Evolutionary conservation across 2,888 invertebrate species (phyloP).

Genomic region (Erynnis tages): DNA sequence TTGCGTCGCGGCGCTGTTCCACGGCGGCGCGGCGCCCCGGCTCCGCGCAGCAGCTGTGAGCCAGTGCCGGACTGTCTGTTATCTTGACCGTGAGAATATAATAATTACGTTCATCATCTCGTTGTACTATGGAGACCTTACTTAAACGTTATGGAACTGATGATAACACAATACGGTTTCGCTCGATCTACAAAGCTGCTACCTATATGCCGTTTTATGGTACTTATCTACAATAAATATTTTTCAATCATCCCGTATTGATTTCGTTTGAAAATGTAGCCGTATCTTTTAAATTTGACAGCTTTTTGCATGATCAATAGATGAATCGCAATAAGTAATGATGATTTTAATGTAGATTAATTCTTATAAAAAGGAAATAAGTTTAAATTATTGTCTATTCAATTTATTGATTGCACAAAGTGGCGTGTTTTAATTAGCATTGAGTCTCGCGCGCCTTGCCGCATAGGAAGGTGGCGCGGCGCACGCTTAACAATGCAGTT

Average conservation of each 20-base stretch:
- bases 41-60: slow-evolving; percentile 71
- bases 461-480: slow-evolving; percentile 15
- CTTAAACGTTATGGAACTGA: slow-evolving; percentile 25
- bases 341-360: neutral
- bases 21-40: slow-evolving; percentile 57
- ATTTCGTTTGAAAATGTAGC: neutral
- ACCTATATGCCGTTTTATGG: slow-evolving; percentile 25
- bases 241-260: neutral
- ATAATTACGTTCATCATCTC: slow-evolving; percentile 44
- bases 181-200: slow-evolving; percentile 22
- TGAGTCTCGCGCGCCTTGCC: slow-evolving; percentile 17
- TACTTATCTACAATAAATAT: slow-evolving; percentile 14
- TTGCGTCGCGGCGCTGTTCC: slow-evolving; percentile 50
- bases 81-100: slow-evolving; percentile 75
- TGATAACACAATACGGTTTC: slow-evolving; percentile 23
- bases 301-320: slow-evolving; percentile 13
- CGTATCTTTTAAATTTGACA: slow-evolving; percentile 1
- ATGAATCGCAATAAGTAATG: neutral
- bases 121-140: slow-evolving; percentile 27
- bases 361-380: too few species aligned
- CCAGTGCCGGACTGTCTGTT: slow-evolving; percentile 53
- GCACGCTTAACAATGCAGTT: slow-evolving; percentile 18
- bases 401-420: slow-evolving; percentile 19
- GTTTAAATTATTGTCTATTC: neutral
- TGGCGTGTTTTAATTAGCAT: slow-evolving; percentile 22